Evolutionary conservation across 2,888 invertebrate genomes (phyloP), one percentile per base, ranked within the genome.

Genomic region (Phyto melanocephala): DNA sequence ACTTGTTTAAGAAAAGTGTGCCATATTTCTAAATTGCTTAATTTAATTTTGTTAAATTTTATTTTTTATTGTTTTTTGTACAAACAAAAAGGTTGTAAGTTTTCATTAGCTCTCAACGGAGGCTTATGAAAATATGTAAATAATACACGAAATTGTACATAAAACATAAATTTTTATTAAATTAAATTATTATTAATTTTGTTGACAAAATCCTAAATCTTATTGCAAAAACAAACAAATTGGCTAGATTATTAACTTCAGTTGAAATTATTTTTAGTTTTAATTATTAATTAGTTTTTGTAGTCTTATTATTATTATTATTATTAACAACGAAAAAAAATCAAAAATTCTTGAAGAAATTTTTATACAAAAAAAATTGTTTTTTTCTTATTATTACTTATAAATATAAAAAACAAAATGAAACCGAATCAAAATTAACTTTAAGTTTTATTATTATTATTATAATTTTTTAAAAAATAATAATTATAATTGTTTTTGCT

Each of bases 361-460:
- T 45, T 68, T 70, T 65, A 42, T n/a, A 22, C 28, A 45, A 24
- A 42, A 24, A 63, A 28, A 78, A 15, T 22, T 71, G 58, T 71
- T 78, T 40, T 68, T 47, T n/a, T 70, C 28, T 24, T 58, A 76
- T 50, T 60, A 68, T 76, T 60, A 33, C 8, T 37, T 10, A 6
- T 37, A 71, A 17, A n/a, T n/a, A 13, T 45, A 33, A 52, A 22
- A 20, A 52, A 28, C n/a, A n/a, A n/a, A n/a, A 17, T 50, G 54
- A 81, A 89, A 28, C 28, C 6, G 28, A 28, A 90, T 90, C 90
- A 90, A 90, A 90, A 90, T 87, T 89, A 90, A 89, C 87, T 89
- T 87, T 90, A 90, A 90, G 90, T 90, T 90, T 54, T 45, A 63
- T 71, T 80, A 45, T 68, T 54, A 47, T 50, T 50, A 54, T 42